A percentile compares a stretch with the other conserved stretches of the same genome.
phyloP scores from a whole-genome alignment of 2,888 invertebrate species.

The Parnassius orleans region DNA sequence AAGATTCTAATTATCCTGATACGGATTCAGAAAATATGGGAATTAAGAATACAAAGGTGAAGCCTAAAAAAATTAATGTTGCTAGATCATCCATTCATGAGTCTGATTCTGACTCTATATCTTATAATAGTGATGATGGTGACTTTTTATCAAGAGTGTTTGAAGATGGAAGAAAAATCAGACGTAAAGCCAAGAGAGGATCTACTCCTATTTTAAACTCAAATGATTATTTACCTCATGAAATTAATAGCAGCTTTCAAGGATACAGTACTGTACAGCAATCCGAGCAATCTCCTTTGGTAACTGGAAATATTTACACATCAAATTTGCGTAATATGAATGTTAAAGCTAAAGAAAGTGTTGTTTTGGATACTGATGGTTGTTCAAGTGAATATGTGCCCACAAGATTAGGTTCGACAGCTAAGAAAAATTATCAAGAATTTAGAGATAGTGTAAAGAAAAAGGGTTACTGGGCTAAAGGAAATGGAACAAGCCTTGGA shows the following conservation, averaged over 20 bases:
- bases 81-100: constrained; percentile 45
- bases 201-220: constrained; percentile 36
- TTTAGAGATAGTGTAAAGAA: constrained; percentile 70
- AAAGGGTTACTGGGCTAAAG: constrained; percentile 74
- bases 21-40: constrained; percentile 51
- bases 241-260: constrained; percentile 41
- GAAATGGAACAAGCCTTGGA: constrained; percentile 53
- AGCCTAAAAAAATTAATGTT: constrained; percentile 33
- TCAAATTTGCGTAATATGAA: constrained; percentile 63
- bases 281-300: constrained; percentile 57
- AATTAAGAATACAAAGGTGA: constrained; percentile 38
- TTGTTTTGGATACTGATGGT: constrained; percentile 51
- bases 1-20: constrained; percentile 60
- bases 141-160: constrained; percentile 68
- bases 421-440: constrained; percentile 71
- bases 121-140: constrained; percentile 66
- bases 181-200: constrained; percentile 52
- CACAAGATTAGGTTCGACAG: constrained; percentile 63
- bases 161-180: constrained; percentile 54
- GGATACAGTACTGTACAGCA: constrained; percentile 63
- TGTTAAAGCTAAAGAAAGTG: constrained; percentile 44
- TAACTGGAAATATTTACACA: constrained; percentile 68
- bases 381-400: constrained; percentile 74
- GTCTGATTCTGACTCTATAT: constrained; percentile 65
- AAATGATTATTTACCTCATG: constrained; percentile 40